Percentiles rank a stretch among this genome's conserved stretches.
Conservation (phyloP, 1,140 invertebrate species). For the Aphelinus atriplicis region DNA sequence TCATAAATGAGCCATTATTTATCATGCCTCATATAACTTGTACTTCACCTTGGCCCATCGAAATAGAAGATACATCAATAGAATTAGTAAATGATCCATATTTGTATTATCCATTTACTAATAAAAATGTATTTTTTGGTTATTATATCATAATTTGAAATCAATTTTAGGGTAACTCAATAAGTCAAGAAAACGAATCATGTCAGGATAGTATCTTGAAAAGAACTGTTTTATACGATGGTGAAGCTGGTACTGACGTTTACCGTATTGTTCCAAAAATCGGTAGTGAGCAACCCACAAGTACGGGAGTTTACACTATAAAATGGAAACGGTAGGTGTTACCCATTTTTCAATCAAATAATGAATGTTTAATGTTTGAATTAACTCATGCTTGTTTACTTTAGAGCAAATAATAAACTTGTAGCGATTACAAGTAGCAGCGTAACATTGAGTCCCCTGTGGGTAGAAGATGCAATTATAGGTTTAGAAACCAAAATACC, state of each 20-base stretch:
- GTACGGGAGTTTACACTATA: conserved; percentile 78
- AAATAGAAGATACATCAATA: conserved; percentile 73
- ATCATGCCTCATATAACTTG: conserved; percentile 76
- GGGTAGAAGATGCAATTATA: conserved; percentile 75
- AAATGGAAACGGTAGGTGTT: conserved; percentile 77
- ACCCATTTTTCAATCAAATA: background rate
- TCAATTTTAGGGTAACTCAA: conserved; percentile 51
- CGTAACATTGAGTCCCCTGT: conserved; percentile 69
- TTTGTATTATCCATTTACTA: conserved; percentile 36
- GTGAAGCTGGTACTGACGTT: conserved; percentile 67
- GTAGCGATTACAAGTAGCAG: conserved; percentile 63
- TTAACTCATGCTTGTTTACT: conserved; percentile 39
- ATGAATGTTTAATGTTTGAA: conserved; percentile 35
- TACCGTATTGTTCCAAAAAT: conserved; percentile 64
- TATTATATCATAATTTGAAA: background rate
- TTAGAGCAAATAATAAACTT: conserved; percentile 51
- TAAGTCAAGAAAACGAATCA: conserved; percentile 51
- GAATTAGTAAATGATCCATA: conserved; percentile 65
- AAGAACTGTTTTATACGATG: conserved; percentile 56
- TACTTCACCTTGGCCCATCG: conserved; percentile 75
- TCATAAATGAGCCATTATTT: conserved; percentile 74
- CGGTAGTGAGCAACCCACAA: conserved; percentile 67
- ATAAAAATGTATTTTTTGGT: background rate
- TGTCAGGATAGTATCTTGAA: conserved; percentile 53
- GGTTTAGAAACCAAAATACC: conserved; percentile 78